Evolutionary conservation across 2,888 invertebrate genomes (phyloP), one percentile per base, ranked within the genome.

Genomic region (Sthenelais limicola): DNA sequence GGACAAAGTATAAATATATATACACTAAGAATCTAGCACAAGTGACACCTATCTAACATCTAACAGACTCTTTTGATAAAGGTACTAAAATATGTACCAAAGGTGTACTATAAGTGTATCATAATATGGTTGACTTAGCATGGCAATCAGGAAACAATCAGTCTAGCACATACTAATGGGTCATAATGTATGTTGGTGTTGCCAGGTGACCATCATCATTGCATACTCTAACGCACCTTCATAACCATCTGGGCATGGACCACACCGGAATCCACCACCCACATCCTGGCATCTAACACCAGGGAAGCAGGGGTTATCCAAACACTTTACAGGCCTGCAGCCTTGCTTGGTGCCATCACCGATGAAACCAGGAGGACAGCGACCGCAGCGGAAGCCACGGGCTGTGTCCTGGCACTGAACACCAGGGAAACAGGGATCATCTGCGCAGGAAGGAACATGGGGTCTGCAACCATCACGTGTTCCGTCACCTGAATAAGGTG

Each of bases 181-280:
- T n/a, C n/a, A n/a, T n/a, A n/a, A n/a, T n/a, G n/a, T n/a, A n/a
- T n/a, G n/a, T n/a, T n/a, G n/a, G n/a, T n/a, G n/a, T n/a, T n/a
- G n/a, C n/a, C n/a, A n/a, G n/a, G n/a, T n/a, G n/a, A n/a, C n/a
- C n/a, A n/a, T n/a, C n/a, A n/a, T n/a, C n/a, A n/a, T n/a, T n/a
- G n/a, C 9, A 18, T 43, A 43, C 9, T 9, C 18, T 43, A 18
- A 54, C 62, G 7, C 62, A 52, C 94, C 94, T 67, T 38, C 54
- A 74, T 89, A 92, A 24, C 96, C 96, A 70, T 90, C 82, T 70
- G 93, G 91, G 89, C 96, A 91, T 72, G 92, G 86, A 52, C 93
- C 92, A 84, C 96, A 96, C 66, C 91, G 90, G 84, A 92, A 95
- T 5, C 75, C 76, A 38, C 43, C 51, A 9, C 77, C 73, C 3